Percentiles rank a stretch among this genome's conserved stretches.
These are phyloP conservation scores for Pogonomyrmex barbatus DNA, from an alignment of 1,140 invertebrate genomes.

Conservation along the genomic window DNA sequence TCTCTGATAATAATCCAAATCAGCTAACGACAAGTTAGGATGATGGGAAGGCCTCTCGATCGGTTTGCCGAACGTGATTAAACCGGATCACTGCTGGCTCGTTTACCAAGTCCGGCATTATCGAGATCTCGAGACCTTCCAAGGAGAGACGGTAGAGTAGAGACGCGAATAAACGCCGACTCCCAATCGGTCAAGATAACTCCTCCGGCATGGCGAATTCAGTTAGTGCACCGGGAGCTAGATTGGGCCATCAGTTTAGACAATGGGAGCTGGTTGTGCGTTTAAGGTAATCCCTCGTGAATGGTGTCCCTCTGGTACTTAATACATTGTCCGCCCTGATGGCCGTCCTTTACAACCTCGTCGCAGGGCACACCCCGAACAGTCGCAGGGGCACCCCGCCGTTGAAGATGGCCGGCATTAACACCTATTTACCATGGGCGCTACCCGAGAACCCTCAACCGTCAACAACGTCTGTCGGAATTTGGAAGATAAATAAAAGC, in stretches of 20 bases:
- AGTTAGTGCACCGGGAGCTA: slow-evolving; percentile 73
- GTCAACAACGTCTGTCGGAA: slow-evolving; percentile 28
- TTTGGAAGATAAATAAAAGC: slow-evolving; percentile 38
- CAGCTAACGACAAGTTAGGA: slow-evolving; percentile 9
- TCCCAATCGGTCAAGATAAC: slow-evolving; percentile 79
- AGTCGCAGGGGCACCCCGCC: slow-evolving; percentile 51
- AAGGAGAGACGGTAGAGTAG: slow-evolving; percentile 40
- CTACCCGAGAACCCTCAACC: slow-evolving; percentile 57
- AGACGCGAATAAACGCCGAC: slow-evolving; percentile 28
- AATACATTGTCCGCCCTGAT: slow-evolving; percentile 83
- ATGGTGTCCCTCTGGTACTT: slow-evolving; percentile 83
- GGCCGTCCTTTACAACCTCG: slow-evolving; percentile 82
- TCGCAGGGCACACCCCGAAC: slow-evolving; percentile 70
- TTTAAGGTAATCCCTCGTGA: slow-evolving; percentile 84
- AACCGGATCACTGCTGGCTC: not conserved
- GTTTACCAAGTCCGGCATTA: slow-evolving; percentile 15
- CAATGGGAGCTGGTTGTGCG: slow-evolving; percentile 80
- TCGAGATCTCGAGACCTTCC: slow-evolving; percentile 41
- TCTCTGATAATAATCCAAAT: slow-evolving; percentile 15
- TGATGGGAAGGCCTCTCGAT: slow-evolving; percentile 6
- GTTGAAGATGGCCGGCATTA: slow-evolving; percentile 79
- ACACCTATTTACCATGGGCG: slow-evolving; percentile 81
- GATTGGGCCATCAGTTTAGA: slow-evolving; percentile 81
- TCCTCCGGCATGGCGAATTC: slow-evolving; percentile 71
- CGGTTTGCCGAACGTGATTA: slow-evolving; percentile 38